Evolutionary conservation across 2,888 invertebrate species (phyloP).

Genomic region (Merodon equestris): DNA sequence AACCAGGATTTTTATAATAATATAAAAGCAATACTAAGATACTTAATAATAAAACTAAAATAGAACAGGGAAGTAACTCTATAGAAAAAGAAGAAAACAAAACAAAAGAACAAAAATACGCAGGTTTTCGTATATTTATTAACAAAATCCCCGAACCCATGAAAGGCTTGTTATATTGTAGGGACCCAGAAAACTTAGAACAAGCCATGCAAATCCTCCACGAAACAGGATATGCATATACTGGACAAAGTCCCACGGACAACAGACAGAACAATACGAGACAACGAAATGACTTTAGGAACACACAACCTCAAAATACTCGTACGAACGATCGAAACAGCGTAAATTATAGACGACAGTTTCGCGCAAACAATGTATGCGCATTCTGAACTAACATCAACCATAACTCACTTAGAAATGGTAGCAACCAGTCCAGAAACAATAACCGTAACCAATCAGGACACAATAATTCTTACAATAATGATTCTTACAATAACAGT

Average conservation of each 20-base stretch:
- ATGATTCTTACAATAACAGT: too few species aligned
- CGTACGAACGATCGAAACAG: background rate
- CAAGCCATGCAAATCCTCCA: constrained; percentile 52
- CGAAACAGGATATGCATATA: too few species aligned
- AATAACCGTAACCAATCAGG: background rate
- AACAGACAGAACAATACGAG: too few species aligned
- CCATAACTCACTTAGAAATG: background rate
- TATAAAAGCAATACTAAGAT: too few species aligned
- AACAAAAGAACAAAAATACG: constrained; percentile 22
- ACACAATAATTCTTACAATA: too few species aligned
- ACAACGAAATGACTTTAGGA: too few species aligned
- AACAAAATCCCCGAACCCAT: constrained; percentile 47
- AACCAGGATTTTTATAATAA: constrained; percentile 15
- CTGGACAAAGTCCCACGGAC: too few species aligned
- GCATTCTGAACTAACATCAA: background rate
- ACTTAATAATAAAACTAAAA: background rate
- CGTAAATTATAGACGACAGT: background rate
- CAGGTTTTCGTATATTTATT: constrained; percentile 42
- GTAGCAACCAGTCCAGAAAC: background rate
- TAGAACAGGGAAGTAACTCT: background rate
- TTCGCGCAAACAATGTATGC: background rate
- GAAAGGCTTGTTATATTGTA: constrained; percentile 44
- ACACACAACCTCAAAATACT: background rate
- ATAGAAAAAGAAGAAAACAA: constrained; percentile 4
- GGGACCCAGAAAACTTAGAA: constrained; percentile 50